These are phyloP conservation scores for Chrysogorgia sp. DNA, from an alignment of 92 coral and sea anemone genomes.

Conservation along the genomic window DNA sequence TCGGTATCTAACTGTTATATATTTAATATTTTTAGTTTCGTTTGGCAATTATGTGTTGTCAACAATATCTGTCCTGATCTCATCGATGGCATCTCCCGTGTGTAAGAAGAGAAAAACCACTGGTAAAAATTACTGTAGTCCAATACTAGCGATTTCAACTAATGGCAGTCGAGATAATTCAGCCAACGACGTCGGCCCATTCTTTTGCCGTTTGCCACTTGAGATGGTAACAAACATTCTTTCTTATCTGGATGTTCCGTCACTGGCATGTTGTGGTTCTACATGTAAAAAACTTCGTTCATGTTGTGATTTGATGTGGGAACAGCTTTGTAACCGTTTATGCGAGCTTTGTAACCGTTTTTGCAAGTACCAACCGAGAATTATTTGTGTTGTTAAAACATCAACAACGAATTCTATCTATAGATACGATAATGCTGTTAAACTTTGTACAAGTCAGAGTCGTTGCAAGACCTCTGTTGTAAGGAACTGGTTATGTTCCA, in stretches of 20 bases:
- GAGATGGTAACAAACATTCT: constrained; percentile 85
- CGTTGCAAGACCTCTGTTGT: constrained; percentile 79
- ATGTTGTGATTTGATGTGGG: constrained; percentile 78
- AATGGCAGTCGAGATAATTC: constrained; percentile 30
- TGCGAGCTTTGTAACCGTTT: no score
- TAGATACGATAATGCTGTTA: constrained; percentile 85
- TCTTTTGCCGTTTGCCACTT: constrained; percentile 81
- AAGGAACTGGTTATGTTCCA: constrained; percentile 87
- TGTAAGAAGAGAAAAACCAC: constrained; percentile 1
- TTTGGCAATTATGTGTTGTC: no score
- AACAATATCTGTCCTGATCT: no score
- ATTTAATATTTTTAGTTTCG: no score
- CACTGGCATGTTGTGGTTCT: constrained; percentile 79
- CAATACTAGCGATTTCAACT: constrained; percentile 67
- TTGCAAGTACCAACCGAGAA: constrained; percentile 67
- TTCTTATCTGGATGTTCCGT: constrained; percentile 89
- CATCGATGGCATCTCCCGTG: constrained; percentile 22
- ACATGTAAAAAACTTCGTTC: constrained; percentile 78
- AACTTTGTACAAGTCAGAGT: constrained; percentile 73
- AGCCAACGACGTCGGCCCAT: constrained; percentile 81
- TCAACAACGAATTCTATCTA: constrained; percentile 61
- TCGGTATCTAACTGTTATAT: no score
- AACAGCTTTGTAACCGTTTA: constrained; percentile 74
- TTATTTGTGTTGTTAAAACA: constrained; percentile 84
- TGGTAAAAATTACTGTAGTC: constrained; percentile 6